These are phyloP conservation scores for Heliconius hortense DNA, from an alignment of 2,888 invertebrate genomes.

Conservation along the genomic window DNA sequence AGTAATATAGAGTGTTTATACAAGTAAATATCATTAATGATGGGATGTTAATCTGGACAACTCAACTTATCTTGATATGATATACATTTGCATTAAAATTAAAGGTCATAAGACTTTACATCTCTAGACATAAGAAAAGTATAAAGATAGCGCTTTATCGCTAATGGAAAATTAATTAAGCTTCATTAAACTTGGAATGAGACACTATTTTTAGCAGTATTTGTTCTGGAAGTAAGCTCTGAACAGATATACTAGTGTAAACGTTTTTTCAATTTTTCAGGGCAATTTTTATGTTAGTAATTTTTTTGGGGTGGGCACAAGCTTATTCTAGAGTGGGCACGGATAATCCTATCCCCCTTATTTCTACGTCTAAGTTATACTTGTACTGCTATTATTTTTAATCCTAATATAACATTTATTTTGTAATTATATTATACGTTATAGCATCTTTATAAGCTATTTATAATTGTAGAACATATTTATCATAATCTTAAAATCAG, in stretches of 20 bases:
- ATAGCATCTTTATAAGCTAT: background rate
- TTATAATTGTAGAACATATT: too few relatives aligned
- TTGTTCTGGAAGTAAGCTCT: too few relatives aligned
- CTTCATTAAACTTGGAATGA: slow-evolving; percentile 2
- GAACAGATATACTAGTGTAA: too few relatives aligned
- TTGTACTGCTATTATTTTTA: background rate
- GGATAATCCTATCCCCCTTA: too few relatives aligned
- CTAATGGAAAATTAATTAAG: slow-evolving; percentile 22
- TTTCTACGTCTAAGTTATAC: background rate
- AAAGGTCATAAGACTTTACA: slow-evolving; percentile 3
- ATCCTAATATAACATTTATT: background rate
- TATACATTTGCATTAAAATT: background rate
- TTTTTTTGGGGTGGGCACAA: too few relatives aligned
- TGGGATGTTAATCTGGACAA: too few relatives aligned
- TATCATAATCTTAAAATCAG: background rate
- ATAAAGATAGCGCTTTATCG: slow-evolving; percentile 21
- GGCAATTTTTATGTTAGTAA: too few relatives aligned
- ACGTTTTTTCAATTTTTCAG: too few relatives aligned
- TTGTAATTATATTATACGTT: background rate
- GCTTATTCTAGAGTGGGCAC: too few relatives aligned
- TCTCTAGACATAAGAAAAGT: slow-evolving; percentile 16
- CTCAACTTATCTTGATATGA: background rate
- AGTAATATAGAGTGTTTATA: too few relatives aligned
- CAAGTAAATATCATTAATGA: too few relatives aligned
- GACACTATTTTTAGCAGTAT: background rate